Percentiles rank a stretch among this genome's conserved stretches.
Evolutionary conservation across 2,113 vertebrate genomes (phyloP).

Genomic region (Rana temporaria): DNA sequence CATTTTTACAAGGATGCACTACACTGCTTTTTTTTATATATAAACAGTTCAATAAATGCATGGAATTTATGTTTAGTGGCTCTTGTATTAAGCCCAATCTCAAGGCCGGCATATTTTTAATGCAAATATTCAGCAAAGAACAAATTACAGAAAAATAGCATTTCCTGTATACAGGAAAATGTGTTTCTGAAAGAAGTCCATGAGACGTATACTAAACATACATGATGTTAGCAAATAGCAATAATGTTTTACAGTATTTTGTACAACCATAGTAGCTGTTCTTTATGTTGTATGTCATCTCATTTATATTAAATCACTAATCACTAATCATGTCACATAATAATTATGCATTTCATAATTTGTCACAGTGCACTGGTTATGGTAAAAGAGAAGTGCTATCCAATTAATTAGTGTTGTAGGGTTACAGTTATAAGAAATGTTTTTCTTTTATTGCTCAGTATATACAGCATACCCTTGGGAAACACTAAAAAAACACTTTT

Average conservation of each 20-base stretch:
- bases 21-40: too few relatives aligned
- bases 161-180: too few relatives aligned
- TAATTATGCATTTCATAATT: slow-evolving; percentile 23
- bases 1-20: too few relatives aligned
- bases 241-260: background rate
- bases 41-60: too few relatives aligned
- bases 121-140: too few relatives aligned
- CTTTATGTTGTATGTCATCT: background rate
- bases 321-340: slow-evolving; percentile 15
- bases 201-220: too few relatives aligned
- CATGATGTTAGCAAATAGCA: too few relatives aligned
- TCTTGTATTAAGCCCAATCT: too few relatives aligned
- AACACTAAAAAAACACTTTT: background rate
- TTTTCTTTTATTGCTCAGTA: background rate
- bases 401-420: slow-evolving; percentile 45
- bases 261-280: background rate
- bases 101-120: too few relatives aligned
- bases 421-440: slow-evolving; percentile 27
- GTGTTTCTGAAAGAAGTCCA: too few relatives aligned
- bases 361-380: slow-evolving; percentile 6
- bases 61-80: too few relatives aligned
- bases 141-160: too few relatives aligned
- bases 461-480: background rate
- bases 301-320: background rate
- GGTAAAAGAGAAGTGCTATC: slow-evolving; percentile 8